Evolutionary conservation across 2,888 invertebrate genomes (phyloP).

Genomic region (Tortrix viridana): DNA sequence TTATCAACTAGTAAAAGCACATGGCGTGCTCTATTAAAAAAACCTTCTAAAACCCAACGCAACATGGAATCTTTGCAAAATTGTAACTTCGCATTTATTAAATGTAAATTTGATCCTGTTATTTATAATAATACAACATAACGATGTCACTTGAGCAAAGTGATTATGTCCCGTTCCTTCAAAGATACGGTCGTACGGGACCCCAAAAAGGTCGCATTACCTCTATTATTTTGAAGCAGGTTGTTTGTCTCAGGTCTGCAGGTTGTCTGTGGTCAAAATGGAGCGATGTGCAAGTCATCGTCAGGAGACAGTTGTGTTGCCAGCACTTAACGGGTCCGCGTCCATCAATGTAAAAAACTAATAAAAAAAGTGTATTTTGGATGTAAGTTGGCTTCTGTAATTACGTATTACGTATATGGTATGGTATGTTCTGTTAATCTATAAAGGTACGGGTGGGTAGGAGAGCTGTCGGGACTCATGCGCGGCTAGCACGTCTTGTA

Average conservation of each 20-base stretch:
- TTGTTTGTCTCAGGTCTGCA: conserved; percentile 25
- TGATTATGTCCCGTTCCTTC: not conserved
- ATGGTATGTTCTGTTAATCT: too few relatives aligned
- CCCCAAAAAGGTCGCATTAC: conserved; percentile 23
- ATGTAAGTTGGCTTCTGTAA: conserved; percentile 5
- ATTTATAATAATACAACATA: too few relatives aligned
- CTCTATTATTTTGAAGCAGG: conserved; percentile 29
- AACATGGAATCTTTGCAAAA: too few relatives aligned
- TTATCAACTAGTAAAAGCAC: too few relatives aligned
- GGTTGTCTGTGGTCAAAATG: conserved; percentile 15
- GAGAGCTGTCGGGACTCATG: too few relatives aligned
- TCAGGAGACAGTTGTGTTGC: conserved; percentile 29
- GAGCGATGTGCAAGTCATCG: conserved; percentile 28
- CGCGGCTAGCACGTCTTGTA: too few relatives aligned
- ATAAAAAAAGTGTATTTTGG: conserved; percentile 18
- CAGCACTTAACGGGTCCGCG: conserved; percentile 24
- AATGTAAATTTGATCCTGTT: too few relatives aligned
- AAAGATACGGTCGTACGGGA: not conserved
- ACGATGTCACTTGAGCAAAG: not conserved
- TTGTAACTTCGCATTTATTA: too few relatives aligned
- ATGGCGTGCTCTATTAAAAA: too few relatives aligned
- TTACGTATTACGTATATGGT: not conserved
- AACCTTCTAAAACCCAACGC: too few relatives aligned
- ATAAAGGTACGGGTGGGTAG: too few relatives aligned
- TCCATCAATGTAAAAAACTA: conserved; percentile 11